Percentiles rank a stretch among this genome's conserved stretches.
These are phyloP conservation scores for Grammomys surdaster DNA, from an alignment of 2,113 vertebrate species.

Conservation along the genomic window DNA sequence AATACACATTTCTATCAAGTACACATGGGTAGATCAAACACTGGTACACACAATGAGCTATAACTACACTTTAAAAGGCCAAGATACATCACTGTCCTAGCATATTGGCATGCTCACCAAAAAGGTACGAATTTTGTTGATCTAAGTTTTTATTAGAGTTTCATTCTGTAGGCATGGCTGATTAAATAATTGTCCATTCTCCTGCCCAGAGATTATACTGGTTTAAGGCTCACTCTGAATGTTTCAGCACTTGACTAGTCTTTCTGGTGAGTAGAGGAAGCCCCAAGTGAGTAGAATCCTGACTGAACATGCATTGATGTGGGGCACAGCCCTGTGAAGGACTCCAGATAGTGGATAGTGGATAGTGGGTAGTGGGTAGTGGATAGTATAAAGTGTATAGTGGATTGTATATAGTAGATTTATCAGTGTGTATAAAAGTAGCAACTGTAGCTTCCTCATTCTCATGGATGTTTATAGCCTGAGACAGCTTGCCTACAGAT, in stretches of 20 bases:
- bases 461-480: neutral
- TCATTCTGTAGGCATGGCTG: neutral
- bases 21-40: neutral
- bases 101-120: neutral
- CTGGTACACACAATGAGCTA: neutral
- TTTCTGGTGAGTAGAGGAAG: neutral
- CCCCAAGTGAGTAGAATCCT: neutral
- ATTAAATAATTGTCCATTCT: neutral
- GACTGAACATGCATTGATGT: neutral
- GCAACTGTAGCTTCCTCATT: neutral
- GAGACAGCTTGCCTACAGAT: neutral
- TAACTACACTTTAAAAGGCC: neutral
- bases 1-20: neutral
- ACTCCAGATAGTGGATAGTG: neutral
- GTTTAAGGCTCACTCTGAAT: neutral
- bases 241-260: neutral
- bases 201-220: neutral
- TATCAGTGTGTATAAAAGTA: neutral
- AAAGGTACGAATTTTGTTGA: neutral
- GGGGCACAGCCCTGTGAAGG: neutral
- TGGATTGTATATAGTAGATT: neutral
- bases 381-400: neutral
- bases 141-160: neutral
- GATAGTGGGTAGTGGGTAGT: no score
- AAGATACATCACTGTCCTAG: no score